phyloP scores from a whole-genome alignment of 1,140 invertebrate species.

The Philopotamus ludificatus region DNA sequence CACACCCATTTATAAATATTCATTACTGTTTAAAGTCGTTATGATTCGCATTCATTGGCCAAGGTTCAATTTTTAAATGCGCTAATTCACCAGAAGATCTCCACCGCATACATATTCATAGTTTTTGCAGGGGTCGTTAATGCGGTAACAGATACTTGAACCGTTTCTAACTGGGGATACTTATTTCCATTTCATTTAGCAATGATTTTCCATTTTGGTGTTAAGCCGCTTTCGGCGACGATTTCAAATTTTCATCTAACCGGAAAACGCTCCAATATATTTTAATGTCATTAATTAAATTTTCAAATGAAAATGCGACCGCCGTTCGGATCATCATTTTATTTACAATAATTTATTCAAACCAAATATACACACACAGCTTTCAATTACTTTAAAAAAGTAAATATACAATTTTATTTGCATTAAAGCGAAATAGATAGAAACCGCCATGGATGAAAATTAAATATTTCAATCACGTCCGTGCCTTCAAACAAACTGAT shows the following conservation, averaged over 20 bases:
- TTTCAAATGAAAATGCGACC: neutral
- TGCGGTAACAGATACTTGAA: constrained; percentile 11
- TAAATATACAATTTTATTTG: no score
- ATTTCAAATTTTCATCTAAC: neutral
- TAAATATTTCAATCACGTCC: no score
- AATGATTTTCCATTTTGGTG: constrained; percentile 26
- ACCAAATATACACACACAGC: neutral
- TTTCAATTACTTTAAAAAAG: neutral
- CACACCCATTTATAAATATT: neutral
- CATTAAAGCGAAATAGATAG: no score
- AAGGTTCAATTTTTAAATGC: neutral
- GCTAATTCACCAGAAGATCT: constrained; percentile 16
- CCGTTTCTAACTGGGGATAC: constrained; percentile 25
- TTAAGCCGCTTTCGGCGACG: constrained; percentile 3
- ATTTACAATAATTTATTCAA: neutral
- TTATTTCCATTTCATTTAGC: constrained; percentile 25
- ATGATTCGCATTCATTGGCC: neutral
- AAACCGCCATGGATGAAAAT: no score
- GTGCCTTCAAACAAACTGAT: no score
- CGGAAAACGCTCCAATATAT: neutral
- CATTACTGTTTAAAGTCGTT: neutral
- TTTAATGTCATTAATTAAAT: neutral
- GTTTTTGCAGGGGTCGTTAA: constrained; percentile 17
- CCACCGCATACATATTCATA: constrained; percentile 22
- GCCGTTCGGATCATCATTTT: neutral